Evolutionary conservation across 2,888 invertebrate genomes (phyloP), one percentile per base, ranked within the genome.

Genomic region (Tipula confusa): DNA sequence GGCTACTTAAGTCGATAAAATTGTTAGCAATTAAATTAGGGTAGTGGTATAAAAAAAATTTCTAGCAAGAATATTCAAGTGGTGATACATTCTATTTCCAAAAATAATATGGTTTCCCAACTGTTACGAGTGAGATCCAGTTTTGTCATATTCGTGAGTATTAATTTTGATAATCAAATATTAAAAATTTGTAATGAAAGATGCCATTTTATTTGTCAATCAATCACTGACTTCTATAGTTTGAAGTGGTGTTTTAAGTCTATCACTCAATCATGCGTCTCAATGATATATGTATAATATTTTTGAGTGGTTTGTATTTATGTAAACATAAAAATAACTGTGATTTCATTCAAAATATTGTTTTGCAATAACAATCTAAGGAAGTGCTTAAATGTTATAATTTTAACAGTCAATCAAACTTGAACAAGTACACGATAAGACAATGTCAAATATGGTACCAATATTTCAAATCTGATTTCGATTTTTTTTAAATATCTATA

Each of bases 1-100:
- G 64, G 64, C 64, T 64, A 64, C 64, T 64, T 64, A 64, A 64
- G 64, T 64, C 24, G 64, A 64, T 64, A 18, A 64, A 64, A 64
- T 64, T 64, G 64, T 64, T 64, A 18, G 64, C 64, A 64, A 9
- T 24, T 11, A 24, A 64, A 64, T 64, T 64, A 64, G 64, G 64
- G 64, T 64, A n/a, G n/a, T n/a, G n/a, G 9, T 38, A 38, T 64
- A 43, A 24, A 43, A 36, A 9, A 43, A n/a, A n/a, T 4, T 31
- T 43, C n/a, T n/a, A 15, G 15, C 43, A 43, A 11, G 18, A 64
- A 64, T n/a, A n/a, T 18, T 64, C 64, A 64, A 64, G 64, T 64
- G 64, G 64, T 24, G 24, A 64, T 64, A 18, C 9, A 24, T n/a
- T n/a, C n/a, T n/a, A 2, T 24, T 64, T 24, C 64, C 11, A 9